Evolutionary conservation across 2,113 vertebrate species (phyloP), one percentile per base, ranked within the genome.

Genomic region (Scomber scombrus): DNA sequence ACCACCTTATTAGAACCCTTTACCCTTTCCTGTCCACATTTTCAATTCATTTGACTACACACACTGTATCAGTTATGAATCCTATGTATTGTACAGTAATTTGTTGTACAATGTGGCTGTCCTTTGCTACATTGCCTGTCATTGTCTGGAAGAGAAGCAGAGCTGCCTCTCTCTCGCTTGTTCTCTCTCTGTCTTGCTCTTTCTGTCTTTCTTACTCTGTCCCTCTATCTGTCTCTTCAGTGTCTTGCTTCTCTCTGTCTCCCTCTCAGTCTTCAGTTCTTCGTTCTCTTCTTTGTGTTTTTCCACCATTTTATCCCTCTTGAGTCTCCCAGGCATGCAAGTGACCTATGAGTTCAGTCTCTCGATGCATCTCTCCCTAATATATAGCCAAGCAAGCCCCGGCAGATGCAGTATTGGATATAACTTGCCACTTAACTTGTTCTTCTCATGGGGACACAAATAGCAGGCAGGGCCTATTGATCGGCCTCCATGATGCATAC

Each of bases 141-240:
- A 94, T 94, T 91, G 93, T 93, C 90, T 92, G 82, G 92, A 93
- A 93, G 93, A 93, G 90, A 93, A 91, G 91, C 90, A 92, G 92
- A 93, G 91, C 86, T 86, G 85, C 76, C 90, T 90, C 62, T 72
- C 40, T 81, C 61, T 90, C 43, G 86, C 12, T 88, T 52, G 78
- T 52, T 85, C 11, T 90, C n/a, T 88, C 11, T 84, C 19, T 84
- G 2, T 85, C 10, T 60, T 74, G 11, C 45, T 66, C 46, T 75
- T 29, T 68, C 43, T 71, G 12, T 87, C 50, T 78, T 15, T 68
- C 61, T 65, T 18, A 21, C 10, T 70, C 65, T 90, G 4, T 85
- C 54, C 43, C 78, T 89, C 85, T 70, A 3, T 47, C 84, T 89
- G 60, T 89, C 77, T 78, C 75, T 85, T 23, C 68, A 16, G n/a